Evolutionary conservation across 2,888 invertebrate species (phyloP), one percentile per base, ranked within the genome.

Genomic region (Eristalis arbustorum): DNA sequence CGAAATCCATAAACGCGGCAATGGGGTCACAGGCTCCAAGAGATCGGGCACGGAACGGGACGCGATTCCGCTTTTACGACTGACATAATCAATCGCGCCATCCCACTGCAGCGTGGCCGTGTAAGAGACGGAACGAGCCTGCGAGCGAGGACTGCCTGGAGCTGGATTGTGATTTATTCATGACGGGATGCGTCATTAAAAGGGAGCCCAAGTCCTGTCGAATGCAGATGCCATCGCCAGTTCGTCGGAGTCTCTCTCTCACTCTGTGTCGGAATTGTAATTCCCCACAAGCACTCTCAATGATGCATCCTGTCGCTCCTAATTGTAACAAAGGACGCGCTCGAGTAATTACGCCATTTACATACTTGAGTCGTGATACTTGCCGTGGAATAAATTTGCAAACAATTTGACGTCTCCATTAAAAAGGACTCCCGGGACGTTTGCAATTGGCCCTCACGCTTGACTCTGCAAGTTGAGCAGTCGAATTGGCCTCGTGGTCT

Each of bases 41-140:
- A 37, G 37, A 8, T 6, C 37, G 18, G 18, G 18, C 18, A 5
- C 31, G 8, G 31, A 10, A 31, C 31, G 31, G 31, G 10, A 49
- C 18, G 11, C 37, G 37, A 37, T 66, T 66, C 23, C 18, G 8
- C 25, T 77, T 69, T 69, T 63, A 69, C 56, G 63, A 63, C 56
- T 63, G 22, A 56, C n/a, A 18, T 25, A 64, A 69, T 77, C 77
- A 77, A 63, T 77, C 56, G 23, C 25, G 11, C 28, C 14, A 37
- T 37, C 13, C 37, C 37, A 37, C 13, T n/a, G n/a, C n/a, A n/a
- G n/a, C 3, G n/a, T n/a, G 28, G 4, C 25, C 3, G n/a, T n/a
- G 28, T 2, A 13, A 22, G n/a, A 6, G 25, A 49, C 2, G 22
- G 25, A 42, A 40, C 11, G 37, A 11, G 37, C 37, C 37, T 13